Evolutionary conservation across 2,797 vertebrate species (phyloP), one percentile per base, ranked within the genome.

Genomic region (Macroramphosus scolopax): DNA sequence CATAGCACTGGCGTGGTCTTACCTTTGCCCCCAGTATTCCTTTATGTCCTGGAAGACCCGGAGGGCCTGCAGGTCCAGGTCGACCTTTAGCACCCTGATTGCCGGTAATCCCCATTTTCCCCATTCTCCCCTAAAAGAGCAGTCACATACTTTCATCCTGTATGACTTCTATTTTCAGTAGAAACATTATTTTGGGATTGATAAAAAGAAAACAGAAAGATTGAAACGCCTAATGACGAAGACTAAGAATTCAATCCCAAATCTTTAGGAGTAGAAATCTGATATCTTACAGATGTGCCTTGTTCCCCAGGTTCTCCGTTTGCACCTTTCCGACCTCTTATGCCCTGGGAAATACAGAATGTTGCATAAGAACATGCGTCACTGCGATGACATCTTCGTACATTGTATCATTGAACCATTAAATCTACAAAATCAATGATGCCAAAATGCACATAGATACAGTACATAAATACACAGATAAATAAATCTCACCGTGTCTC

Each of bases 1-100:
- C 1, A 37, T 6, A 42, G 9, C 2, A 1, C 4, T 34, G 1
- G 0, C 0, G n/a, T 46, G 12, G 1, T 49, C 43, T 71, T 28
- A 89, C 90, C 80, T 82, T 88, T 41, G 52, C 22, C 1, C 88
- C 91, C 17, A 33, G 61, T 32, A 31, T 58, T 41, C 89, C 89
- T 75, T 78, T 80, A 40, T 12, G 12, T 64, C 88, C 89, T 42
- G 56, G 64, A 37, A 10, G 41, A 37, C 89, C 88, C 14, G 65
- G 69, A 50, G 64, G 68, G n/a, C 89, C 91, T 34, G 20, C 18
- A 37, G 58, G 50, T 51, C 89, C 91, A 45, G 29, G 46, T 36
- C 6, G 74, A 43, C 90, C 91, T 76, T 87, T 89, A 10, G 29
- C 44, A 35, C 88, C 88, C 4, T 39, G 12, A 36, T 51, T 26